Evolutionary conservation across 2,888 invertebrate species (phyloP).

Genomic region (Prosapia bicincta): DNA sequence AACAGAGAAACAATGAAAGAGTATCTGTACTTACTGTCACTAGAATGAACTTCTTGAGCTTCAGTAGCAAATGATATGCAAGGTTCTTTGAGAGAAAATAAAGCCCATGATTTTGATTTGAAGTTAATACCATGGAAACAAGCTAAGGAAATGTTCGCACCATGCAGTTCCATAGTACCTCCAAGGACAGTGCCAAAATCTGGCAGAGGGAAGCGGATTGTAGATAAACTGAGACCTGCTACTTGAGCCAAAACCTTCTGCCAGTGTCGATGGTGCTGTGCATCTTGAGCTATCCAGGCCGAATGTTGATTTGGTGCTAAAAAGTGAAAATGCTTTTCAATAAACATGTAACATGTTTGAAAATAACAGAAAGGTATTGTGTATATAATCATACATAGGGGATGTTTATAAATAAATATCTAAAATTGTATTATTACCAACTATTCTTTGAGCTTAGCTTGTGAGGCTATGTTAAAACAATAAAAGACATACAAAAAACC

Average conservation of each 20-base stretch:
- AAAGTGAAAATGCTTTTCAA: no score
- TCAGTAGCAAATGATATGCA: slow-evolving; percentile 91
- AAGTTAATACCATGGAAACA: slow-evolving; percentile 98
- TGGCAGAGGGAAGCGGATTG: slow-evolving; percentile 44
- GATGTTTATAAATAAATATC: no score
- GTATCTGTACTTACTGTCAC: slow-evolving; percentile 57
- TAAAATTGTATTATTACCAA: no score
- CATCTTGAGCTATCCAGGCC: slow-evolving; percentile 42
- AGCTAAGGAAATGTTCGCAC: slow-evolving; percentile 87
- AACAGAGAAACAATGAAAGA: no score
- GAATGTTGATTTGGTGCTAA: background rate
- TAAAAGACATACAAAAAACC: no score
- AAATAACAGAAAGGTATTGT: no score
- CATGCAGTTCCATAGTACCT: slow-evolving; percentile 84
- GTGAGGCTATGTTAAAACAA: no score
- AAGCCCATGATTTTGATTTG: slow-evolving; percentile 92
- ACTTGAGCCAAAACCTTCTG: slow-evolving; percentile 81
- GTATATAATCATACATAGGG: no score
- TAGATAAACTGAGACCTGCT: slow-evolving; percentile 74
- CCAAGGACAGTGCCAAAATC: slow-evolving; percentile 72
- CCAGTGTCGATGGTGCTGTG: slow-evolving; percentile 91
- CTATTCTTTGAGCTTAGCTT: no score
- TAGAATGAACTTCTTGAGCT: slow-evolving; percentile 78
- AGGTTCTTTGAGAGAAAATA: slow-evolving; percentile 91
- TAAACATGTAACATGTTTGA: no score